These are phyloP conservation scores for Tamias sibiricus DNA, from an alignment of 2,113 vertebrate genomes.

Conservation along the genomic window DNA sequence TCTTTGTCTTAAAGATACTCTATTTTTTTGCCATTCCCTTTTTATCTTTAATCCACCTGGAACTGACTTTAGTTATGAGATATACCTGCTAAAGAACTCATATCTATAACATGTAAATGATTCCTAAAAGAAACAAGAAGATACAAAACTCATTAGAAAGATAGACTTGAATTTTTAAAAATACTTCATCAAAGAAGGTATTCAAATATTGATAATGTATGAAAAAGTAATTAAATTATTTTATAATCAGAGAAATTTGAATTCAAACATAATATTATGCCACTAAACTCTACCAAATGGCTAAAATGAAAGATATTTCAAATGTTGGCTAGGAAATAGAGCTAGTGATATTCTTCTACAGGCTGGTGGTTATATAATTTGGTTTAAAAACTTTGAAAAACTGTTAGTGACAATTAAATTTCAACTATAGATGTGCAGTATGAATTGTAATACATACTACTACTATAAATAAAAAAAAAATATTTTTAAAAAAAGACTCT, in stretches of 20 bases:
- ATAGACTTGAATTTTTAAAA: not conserved
- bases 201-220: not conserved
- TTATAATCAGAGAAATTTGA: not conserved
- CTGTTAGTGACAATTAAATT: not conserved
- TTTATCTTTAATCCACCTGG: not conserved
- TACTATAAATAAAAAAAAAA: no score
- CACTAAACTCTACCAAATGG: not conserved
- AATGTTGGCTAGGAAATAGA: not conserved
- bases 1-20: not conserved
- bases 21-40: not conserved
- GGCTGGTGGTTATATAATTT: not conserved
- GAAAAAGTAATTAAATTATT: not conserved
- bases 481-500: no score
- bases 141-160: not conserved
- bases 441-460: no score
- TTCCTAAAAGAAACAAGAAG: not conserved
- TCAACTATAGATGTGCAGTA: no score
- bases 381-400: not conserved
- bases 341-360: not conserved
- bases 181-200: not conserved
- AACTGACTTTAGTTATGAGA: not conserved
- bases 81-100: not conserved
- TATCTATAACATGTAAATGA: not conserved
- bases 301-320: not conserved
- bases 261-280: not conserved